These are phyloP conservation scores for Trematocara marginatum DNA, from an alignment of 2,113 vertebrate genomes.

Conservation along the genomic window DNA sequence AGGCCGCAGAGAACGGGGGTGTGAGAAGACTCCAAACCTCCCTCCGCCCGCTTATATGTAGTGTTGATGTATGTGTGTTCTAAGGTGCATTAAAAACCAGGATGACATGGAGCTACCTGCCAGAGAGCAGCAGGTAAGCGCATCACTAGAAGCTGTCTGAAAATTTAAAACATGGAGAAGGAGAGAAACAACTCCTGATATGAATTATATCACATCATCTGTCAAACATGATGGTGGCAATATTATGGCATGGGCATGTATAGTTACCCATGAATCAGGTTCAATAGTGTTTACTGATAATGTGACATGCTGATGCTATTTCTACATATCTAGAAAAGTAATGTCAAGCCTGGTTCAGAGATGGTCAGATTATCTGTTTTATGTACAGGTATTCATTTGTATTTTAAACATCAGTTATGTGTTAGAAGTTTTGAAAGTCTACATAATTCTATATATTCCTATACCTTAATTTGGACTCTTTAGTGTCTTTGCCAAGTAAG, in stretches of 20 bases:
- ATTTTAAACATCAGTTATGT: not conserved
- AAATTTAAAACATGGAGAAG: not conserved
- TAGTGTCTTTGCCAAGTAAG: not conserved
- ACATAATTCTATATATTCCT: not conserved
- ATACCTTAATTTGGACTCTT: not conserved
- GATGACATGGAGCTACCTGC: too few species aligned
- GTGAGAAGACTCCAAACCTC: too few species aligned
- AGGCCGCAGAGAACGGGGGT: too few species aligned
- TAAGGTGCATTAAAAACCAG: too few species aligned
- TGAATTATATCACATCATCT: not conserved
- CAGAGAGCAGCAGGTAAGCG: too few species aligned
- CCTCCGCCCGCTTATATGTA: too few species aligned
- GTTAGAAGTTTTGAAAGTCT: not conserved
- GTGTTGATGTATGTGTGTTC: too few species aligned
- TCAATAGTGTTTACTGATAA: not conserved
- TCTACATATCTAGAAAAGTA: not conserved
- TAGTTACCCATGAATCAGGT: not conserved
- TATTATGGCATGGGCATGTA: not conserved
- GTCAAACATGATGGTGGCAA: not conserved
- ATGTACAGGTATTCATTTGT: not conserved
- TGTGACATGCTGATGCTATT: not conserved
- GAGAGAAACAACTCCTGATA: not conserved
- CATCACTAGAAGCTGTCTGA: not conserved
- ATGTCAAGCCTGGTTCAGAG: not conserved
- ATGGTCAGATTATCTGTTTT: not conserved